phyloP scores from a whole-genome alignment of 1,140 invertebrate species.

The Ptiloglossa arizonensis region DNA sequence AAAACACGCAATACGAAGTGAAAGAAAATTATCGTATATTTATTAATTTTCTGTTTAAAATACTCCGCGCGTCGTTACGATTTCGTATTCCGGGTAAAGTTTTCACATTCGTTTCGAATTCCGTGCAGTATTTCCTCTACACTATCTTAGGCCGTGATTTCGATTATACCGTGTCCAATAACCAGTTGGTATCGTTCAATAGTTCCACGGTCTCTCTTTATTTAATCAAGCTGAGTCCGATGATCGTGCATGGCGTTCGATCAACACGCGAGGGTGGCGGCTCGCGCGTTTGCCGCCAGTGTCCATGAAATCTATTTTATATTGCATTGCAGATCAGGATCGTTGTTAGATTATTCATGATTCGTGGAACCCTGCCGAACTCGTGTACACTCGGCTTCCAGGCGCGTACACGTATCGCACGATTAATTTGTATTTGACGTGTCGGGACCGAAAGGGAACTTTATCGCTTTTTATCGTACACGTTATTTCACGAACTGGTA shows the following conservation, averaged over 20 bases:
- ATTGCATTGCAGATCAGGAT: slow-evolving; percentile 62
- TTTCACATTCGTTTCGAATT: not conserved
- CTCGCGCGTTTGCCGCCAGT: slow-evolving; percentile 42
- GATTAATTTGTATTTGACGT: slow-evolving; percentile 40
- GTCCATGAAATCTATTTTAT: slow-evolving; percentile 69
- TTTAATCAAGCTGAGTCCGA: slow-evolving; percentile 66
- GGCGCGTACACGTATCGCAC: slow-evolving; percentile 23
- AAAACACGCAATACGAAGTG: too few relatives aligned
- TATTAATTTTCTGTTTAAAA: not conserved
- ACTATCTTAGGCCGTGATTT: not conserved
- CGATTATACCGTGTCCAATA: slow-evolving; percentile 7
- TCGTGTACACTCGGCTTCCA: not conserved
- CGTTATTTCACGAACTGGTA: not conserved
- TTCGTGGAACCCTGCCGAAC: slow-evolving; percentile 42
- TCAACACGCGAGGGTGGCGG: slow-evolving; percentile 43
- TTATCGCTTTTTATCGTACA: not conserved
- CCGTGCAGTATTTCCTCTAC: too few relatives aligned
- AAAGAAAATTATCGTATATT: too few relatives aligned
- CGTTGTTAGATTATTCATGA: slow-evolving; percentile 66
- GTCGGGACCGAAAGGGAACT: not conserved
- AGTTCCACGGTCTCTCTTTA: slow-evolving; percentile 54
- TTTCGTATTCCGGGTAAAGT: not conserved
- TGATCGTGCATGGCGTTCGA: slow-evolving; percentile 62
- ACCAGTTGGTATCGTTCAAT: not conserved
- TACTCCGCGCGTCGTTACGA: not conserved